These are phyloP conservation scores for Todiramphus saurophagus DNA, from an alignment of 2,113 vertebrate genomes.

Conservation along the genomic window DNA sequence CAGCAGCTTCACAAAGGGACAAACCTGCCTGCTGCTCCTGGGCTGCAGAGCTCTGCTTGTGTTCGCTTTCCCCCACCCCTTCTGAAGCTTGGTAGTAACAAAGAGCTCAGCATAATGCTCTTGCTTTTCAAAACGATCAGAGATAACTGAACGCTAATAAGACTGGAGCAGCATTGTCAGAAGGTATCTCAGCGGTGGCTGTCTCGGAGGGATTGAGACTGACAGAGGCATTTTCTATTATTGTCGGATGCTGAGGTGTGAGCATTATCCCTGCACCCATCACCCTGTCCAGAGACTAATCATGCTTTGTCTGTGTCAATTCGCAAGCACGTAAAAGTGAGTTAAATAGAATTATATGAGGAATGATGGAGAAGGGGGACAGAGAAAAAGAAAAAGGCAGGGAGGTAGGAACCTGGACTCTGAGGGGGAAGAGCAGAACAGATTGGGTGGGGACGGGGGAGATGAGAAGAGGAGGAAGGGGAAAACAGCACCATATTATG, in stretches of 20 bases:
- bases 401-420: neutral
- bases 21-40: neutral
- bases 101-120: slow-evolving; percentile 55
- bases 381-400: neutral
- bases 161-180: slow-evolving; percentile 63
- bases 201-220: slow-evolving; percentile 18
- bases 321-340: neutral
- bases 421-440: neutral
- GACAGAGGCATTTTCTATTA: slow-evolving; percentile 65
- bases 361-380: neutral
- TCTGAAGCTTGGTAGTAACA: slow-evolving; percentile 9
- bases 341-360: neutral
- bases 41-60: neutral
- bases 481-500: rapidly evolving
- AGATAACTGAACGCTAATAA: slow-evolving; percentile 53
- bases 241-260: slow-evolving; percentile 59
- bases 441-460: neutral
- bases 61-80: slow-evolving; percentile 8
- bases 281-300: neutral
- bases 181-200: slow-evolving; percentile 42
- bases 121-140: slow-evolving; percentile 60
- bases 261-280: slow-evolving; percentile 24
- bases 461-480: neutral
- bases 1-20: slow-evolving; percentile 15
- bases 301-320: neutral